phyloP scores from a whole-genome alignment of 2,797 vertebrate genomes.

The Karalla daura region DNA sequence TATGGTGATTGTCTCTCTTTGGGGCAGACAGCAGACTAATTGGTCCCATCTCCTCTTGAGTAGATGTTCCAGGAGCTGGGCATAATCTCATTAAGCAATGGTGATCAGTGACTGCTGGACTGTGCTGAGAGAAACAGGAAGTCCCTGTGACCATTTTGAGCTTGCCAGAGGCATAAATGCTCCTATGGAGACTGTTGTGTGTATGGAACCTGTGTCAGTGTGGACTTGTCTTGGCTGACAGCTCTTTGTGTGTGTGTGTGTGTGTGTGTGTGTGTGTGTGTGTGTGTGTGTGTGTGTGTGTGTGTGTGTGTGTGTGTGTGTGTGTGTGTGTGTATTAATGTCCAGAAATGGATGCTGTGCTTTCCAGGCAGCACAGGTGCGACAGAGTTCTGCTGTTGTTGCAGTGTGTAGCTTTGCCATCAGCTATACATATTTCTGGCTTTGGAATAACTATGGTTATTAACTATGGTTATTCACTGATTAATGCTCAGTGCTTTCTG shows the following conservation, averaged over 20 bases:
- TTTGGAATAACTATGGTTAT: conserved; percentile 12
- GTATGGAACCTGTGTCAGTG: conserved; percentile 40
- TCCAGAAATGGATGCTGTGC: conserved; percentile 24
- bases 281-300: conserved; percentile 6
- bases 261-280: conserved; percentile 11
- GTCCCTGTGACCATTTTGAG: conserved; percentile 46
- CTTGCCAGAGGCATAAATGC: conserved; percentile 49
- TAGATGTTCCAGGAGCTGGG: conserved; percentile 77
- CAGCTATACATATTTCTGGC: conserved; percentile 9
- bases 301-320: background rate
- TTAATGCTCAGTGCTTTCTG: conserved; percentile 16
- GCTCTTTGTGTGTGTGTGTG: background rate
- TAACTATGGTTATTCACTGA: conserved; percentile 20
- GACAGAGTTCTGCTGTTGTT: conserved; percentile 28
- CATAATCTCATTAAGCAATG: conserved; percentile 81
- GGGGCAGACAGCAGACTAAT: conserved; percentile 80
- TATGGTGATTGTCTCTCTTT: conserved; percentile 72
- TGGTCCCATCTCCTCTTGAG: conserved; percentile 81
- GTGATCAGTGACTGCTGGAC: conserved; percentile 37
- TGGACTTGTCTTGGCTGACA: conserved; percentile 39
- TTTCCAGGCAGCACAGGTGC: conserved; percentile 12
- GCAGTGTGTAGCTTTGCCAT: conserved; percentile 30
- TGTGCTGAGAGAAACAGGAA: conserved; percentile 40
- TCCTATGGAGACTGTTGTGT: conserved; percentile 38
- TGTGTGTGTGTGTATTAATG: conserved; percentile 17